phyloP scores from a whole-genome alignment of 2,113 vertebrate genomes.

The Clarias macrocephalus region DNA sequence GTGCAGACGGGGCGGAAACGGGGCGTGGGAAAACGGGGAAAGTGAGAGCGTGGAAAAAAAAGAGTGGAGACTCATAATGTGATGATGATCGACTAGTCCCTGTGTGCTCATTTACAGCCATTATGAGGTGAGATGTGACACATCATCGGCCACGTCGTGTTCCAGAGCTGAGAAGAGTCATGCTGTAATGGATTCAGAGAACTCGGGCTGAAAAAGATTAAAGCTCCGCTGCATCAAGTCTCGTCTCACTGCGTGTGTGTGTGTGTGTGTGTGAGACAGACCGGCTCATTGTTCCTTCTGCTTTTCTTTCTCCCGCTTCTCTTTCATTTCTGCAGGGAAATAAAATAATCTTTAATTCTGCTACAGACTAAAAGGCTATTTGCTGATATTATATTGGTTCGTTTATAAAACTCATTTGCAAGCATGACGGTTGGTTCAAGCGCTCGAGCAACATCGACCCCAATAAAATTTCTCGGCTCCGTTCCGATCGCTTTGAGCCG shows the following conservation, averaged over 20 bases:
- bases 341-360: slow-evolving; percentile 15
- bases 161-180: not conserved
- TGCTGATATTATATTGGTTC: not conserved
- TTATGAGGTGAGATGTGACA: not conserved
- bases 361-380: slow-evolving; percentile 13
- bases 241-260: not conserved
- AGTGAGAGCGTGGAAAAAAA: not conserved
- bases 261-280: not conserved
- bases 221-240: not conserved
- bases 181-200: not conserved
- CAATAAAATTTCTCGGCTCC: not conserved
- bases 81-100: not conserved
- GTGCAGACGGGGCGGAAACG: too few species aligned
- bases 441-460: slow-evolving; percentile 26
- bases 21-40: too few species aligned
- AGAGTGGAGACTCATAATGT: not conserved
- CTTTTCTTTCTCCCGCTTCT: not conserved
- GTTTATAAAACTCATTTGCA: slow-evolving; percentile 29
- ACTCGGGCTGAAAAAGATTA: slow-evolving; percentile 10
- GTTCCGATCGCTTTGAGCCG: slow-evolving; percentile 21
- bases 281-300: not conserved
- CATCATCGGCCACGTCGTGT: not conserved
- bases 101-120: not conserved
- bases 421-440: not conserved
- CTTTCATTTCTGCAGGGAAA: slow-evolving; percentile 9